phyloP scores from a whole-genome alignment of 2,113 vertebrate species.

The Vidua chalybeata region DNA sequence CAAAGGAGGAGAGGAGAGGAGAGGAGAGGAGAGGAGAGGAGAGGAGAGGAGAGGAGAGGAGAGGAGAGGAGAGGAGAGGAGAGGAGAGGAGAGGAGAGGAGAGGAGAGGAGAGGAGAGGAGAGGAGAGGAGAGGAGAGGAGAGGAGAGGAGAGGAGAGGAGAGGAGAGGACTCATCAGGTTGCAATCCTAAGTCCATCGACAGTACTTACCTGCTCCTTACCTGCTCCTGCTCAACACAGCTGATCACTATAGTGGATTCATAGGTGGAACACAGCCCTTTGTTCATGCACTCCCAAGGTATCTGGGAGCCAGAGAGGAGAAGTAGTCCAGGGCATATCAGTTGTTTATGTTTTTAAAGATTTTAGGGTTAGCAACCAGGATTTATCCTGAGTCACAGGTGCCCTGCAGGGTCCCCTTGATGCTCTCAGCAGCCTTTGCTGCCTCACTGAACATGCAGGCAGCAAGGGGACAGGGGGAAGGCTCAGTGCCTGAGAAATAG shows the following conservation, averaged over 20 bases:
- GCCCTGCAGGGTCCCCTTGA: neutral
- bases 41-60: neutral
- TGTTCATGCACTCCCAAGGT: rapidly evolving
- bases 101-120: neutral
- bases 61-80: neutral
- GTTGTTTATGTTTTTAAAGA: neutral
- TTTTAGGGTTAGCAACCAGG: neutral
- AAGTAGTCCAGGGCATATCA: neutral
- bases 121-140: neutral
- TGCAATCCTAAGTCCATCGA: neutral
- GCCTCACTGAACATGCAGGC: neutral
- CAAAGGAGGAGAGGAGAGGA: neutral
- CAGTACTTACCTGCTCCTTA: neutral
- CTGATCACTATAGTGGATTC: neutral
- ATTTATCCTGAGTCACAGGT: neutral
- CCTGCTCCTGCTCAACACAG: neutral
- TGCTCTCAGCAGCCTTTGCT: neutral
- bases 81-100: neutral
- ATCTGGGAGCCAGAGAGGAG: neutral
- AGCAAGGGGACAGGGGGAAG: neutral
- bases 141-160: neutral
- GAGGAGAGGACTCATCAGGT: neutral
- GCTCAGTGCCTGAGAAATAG: neutral
- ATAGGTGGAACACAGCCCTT: neutral
- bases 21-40: neutral